Base-by-base conservation (phyloP, 2,113 vertebrate species). In the Larimichthys polyactis region DNA sequence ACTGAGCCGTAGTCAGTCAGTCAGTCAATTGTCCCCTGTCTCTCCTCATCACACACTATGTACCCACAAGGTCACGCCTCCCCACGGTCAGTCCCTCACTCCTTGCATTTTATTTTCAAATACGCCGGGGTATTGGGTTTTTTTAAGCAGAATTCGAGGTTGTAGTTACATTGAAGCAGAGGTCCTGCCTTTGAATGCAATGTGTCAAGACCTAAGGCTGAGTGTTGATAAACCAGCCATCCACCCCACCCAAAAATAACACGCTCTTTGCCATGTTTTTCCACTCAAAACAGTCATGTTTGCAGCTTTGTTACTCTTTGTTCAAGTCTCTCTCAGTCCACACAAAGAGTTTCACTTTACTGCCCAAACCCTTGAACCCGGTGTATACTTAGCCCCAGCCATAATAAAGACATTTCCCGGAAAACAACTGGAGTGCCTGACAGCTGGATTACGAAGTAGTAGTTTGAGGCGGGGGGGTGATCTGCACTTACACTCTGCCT, bases 401-500 rank as follows among this genome's bases (percentile, higher is more conserved):
- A 52, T 14, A 43, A 27, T 32, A 54, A 66, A 62, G 4, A 40
- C 24, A 62, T 20, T 49, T 9, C 24, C 71, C 15, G 10, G n/a
- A 52, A 57, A 79, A 24, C 49, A 49, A 36, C 17, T 46, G 43
- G 10, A 48, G 54, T 11, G 9, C 49, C 29, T 68, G 46, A 72
- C 57, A 71, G 59, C 19, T 11, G 24, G 5, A 51, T 70, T 20
- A 54, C 2, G 1, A 19, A 24, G 49, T 22, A 1, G 27, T 24
- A 27, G 19, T 48, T 16, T 17, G n/a, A 17, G 32, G 36, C 0
- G 7, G 1, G 44, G 24, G 29, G 7, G 44, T n/a, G 65, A 17
- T 84, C 5, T 74, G 46, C 29, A 93, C 95, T 94, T 90, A 96
- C 95, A 62, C 93, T 95, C 78, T 95, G 95, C 68, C 95, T 94